Percentiles rank a stretch among this genome's conserved stretches.
Evolutionary conservation across 1,140 invertebrate genomes (phyloP).

Genomic region (Halesus radiatus): DNA sequence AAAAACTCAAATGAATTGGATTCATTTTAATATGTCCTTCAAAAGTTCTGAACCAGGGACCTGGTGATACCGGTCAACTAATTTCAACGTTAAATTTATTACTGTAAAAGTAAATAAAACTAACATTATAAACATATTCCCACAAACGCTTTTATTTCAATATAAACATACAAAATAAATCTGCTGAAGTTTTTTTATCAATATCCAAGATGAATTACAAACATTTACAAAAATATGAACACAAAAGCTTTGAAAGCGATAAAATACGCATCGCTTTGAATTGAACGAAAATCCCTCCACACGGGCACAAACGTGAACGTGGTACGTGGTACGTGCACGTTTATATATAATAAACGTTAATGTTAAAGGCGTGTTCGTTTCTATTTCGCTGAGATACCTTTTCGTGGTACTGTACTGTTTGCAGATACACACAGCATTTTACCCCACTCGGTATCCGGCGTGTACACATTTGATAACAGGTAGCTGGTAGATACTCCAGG

Average conservation of each 20-base stretch:
- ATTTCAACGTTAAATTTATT: no score
- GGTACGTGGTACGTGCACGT: not conserved
- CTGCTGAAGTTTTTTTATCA: no score
- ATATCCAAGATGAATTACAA: no score
- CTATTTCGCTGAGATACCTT: slow-evolving; percentile 31
- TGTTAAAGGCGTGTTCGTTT: slow-evolving; percentile 17
- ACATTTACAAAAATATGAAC: not conserved
- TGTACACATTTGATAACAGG: slow-evolving; percentile 57
- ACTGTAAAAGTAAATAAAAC: no score
- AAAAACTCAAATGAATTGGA: no score
- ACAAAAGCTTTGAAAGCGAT: not conserved
- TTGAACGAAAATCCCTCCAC: not conserved
- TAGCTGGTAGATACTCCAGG: not conserved
- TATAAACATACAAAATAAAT: no score
- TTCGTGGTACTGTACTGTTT: slow-evolving; percentile 24
- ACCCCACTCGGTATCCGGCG: slow-evolving; percentile 26
- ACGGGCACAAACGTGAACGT: not conserved
- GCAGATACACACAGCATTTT: slow-evolving; percentile 23
- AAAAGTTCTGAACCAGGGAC: no score
- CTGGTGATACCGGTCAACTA: no score
- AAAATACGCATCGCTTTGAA: slow-evolving; percentile 4
- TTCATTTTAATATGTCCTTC: no score
- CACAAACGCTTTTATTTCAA: no score
- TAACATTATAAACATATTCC: no score
- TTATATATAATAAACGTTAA: slow-evolving; percentile 2